Base-by-base conservation (phyloP, 1,140 invertebrate genomes). In the Scaptomyza pallida region DNA sequence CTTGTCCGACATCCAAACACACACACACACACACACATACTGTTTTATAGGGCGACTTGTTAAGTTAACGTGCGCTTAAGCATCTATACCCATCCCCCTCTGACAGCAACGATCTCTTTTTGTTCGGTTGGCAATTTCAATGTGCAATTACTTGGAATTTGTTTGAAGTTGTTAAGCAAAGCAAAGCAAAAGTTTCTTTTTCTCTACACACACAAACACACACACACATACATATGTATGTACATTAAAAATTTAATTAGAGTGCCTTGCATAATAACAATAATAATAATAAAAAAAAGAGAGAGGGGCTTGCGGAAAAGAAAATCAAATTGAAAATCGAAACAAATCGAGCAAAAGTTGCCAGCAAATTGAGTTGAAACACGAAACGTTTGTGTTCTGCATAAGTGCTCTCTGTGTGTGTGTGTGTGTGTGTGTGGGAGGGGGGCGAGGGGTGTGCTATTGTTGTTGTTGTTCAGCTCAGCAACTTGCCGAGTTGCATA, bases 101-200 rank as follows among this genome's bases (percentile, higher is more conserved):
- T 9, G 17, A 43, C 48, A 10, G 48, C 37, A 5, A 30, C 3
- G 8, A 30, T 3, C 9, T 47, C 43, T 44, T 4, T 48, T 23
- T 6, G 30, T 26, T 33, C 17, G 30, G 15, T 26, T 45, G 62
- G 61, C 80, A 79, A 79, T 72, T 85, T 85, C 76, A 76, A 80
- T 73, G 76, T 76, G 80, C 80, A 85, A 85, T 86, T 85, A 86
- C 80, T 85, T 80, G 76, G 68, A 85, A 86, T 86, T 85, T 85
- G 81, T 80, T 85, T 86, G 80, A 76, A 86, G 76, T 78, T 80
- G 70, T 41, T 26, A 65, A 63, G 54, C 50, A 48, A 30, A 30
- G 70, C 52, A 35, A 10, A 41, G 62, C 56, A 79, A 75, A 83
- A 82, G 44, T 83, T 72, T 83, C 47, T 51, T 30, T 16, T 37